Percentiles rank a stretch among this genome's conserved stretches.
Evolutionary conservation across 2,797 vertebrate species (phyloP).

Genomic region (Pyrocephalus nanus): DNA sequence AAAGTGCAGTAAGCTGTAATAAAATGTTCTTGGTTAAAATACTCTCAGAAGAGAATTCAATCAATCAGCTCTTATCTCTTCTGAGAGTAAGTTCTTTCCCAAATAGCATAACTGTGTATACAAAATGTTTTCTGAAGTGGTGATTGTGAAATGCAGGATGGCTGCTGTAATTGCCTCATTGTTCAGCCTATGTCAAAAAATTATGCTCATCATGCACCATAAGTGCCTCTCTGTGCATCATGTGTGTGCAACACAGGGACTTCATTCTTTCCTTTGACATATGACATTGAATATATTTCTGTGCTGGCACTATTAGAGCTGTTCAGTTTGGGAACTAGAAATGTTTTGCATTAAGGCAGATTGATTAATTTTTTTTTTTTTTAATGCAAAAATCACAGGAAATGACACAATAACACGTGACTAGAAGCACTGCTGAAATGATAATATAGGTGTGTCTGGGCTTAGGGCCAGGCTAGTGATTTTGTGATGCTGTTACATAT

Average conservation of each 20-base stretch:
- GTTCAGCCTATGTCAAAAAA: conserved; percentile 18
- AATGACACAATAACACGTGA: background rate
- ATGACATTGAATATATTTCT: background rate
- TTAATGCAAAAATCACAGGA: background rate
- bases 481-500: background rate
- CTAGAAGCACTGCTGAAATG: background rate
- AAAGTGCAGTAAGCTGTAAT: background rate
- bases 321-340: background rate
- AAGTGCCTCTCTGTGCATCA: background rate
- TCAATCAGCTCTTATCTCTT: background rate
- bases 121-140: conserved; percentile 9
- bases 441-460: background rate
- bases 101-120: background rate
- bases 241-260: background rate
- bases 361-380: background rate
- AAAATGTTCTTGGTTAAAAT: conserved; percentile 1
- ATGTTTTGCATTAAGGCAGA: background rate
- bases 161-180: conserved; percentile 2
- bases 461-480: background rate
- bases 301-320: background rate
- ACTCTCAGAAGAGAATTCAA: background rate
- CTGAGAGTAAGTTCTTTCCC: background rate
- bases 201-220: background rate
- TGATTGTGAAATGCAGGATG: background rate
- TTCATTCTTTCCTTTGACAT: background rate